Evolutionary conservation across 92 coral and sea anemone species (phyloP), one percentile per base, ranked within the genome.

Genomic region (Heliopora coerulea): DNA sequence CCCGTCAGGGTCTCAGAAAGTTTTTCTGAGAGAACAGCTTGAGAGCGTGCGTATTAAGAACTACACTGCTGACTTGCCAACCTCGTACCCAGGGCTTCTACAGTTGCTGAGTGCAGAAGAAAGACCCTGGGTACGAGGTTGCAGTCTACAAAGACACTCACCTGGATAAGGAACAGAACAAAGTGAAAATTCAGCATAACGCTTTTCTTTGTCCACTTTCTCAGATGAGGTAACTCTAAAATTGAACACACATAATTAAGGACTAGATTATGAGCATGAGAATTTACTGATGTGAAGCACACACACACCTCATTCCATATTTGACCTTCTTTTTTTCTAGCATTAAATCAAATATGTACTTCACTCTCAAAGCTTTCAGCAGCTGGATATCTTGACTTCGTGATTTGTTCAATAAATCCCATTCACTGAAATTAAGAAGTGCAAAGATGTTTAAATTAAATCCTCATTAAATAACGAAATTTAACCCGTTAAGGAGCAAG

Each of bases 281-380:
- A n/a, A n/a, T n/a, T n/a, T n/a, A 3, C 35, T 42, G 11, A 32
- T 33, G 8, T 4, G 66, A 13, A 7, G 42, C 33, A 25, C 14
- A 41, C 39, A 62, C 11, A 0, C 26, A 92, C 97, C 96, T 89
- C 96, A 92, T 89, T 57, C 97, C 97, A 92, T 84, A 92, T 79
- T 92, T 92, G 80, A 92, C 97, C 79, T 92, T 92, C 88, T 92
- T 92, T 65, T 92, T 89, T 73, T 92, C 97, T 18, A 92, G 88
- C 97, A 92, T 92, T 64, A 92, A 77, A 75, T 92, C 97, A 85
- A 90, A 92, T 29, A 92, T 92, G 54, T 85, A 89, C 31, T 82
- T 89, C 67, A 92, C 97, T 59, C 80, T 78, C n/a, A 92, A 91
- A 17, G 87, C 81, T 58, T 92, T 92, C 14, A 92, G 85, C 15